These are phyloP conservation scores for Gobionotothen gibberifrons DNA, from an alignment of 2,797 vertebrate species.

Conservation along the genomic window DNA sequence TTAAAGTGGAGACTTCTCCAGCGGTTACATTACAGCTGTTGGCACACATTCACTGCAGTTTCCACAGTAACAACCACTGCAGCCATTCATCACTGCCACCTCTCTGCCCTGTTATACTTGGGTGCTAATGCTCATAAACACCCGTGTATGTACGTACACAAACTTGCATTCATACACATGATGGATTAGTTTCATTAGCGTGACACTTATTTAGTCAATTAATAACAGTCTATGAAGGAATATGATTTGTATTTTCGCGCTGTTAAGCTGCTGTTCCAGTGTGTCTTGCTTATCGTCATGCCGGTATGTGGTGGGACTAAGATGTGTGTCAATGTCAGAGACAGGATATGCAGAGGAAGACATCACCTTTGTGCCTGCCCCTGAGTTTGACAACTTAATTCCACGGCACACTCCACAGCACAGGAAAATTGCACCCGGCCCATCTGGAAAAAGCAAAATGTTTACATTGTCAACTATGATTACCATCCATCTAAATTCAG, in stretches of 20 bases:
- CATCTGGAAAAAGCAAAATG: constrained; percentile 78
- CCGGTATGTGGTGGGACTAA: constrained; percentile 15
- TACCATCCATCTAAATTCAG: constrained; percentile 78
- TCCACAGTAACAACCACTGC: constrained; percentile 74
- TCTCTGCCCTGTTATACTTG: constrained; percentile 63
- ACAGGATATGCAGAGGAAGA: constrained; percentile 66
- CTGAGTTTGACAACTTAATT: constrained; percentile 84
- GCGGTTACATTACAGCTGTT: constrained; percentile 68
- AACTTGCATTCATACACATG: constrained; percentile 36
- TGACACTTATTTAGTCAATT: constrained; percentile 47
- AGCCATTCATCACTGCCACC: constrained; percentile 79
- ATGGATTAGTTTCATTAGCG: constrained; percentile 51
- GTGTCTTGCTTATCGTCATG: constrained; percentile 17
- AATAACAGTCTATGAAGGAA: constrained; percentile 21
- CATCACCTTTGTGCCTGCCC: constrained; percentile 60
- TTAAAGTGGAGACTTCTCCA: constrained; percentile 44
- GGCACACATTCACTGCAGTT: constrained; percentile 65
- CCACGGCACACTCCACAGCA: constrained; percentile 70
- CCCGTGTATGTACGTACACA: constrained; percentile 13
- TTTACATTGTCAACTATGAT: constrained; percentile 85
- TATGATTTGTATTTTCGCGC: constrained; percentile 15
- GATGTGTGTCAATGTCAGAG: constrained; percentile 47
- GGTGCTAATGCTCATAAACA: constrained; percentile 60
- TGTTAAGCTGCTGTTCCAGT: constrained; percentile 12
- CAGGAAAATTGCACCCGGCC: constrained; percentile 73